Evolutionary conservation across 2,888 invertebrate genomes (phyloP), one percentile per base, ranked within the genome.

Genomic region (Toxonevra muliebris): DNA sequence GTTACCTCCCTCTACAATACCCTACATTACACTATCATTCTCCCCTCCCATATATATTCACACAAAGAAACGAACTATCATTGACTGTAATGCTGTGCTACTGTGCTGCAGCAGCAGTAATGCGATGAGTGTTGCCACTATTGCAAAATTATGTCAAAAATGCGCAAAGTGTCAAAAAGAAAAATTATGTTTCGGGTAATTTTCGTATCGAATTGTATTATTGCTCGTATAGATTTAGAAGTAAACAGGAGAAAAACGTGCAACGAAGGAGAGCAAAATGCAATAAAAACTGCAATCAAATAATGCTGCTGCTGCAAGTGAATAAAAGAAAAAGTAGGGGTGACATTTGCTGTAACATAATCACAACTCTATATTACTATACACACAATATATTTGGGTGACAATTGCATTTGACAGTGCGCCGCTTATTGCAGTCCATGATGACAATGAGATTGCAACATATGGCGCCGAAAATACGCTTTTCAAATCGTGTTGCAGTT

Each of bases 141-240:
- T 57, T 59, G 67, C 52, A 62, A 63, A 64, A 63, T 68, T 64
- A 68, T 64, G 63, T 59, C 68, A 59, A 64, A n/a, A 64, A 63
- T 62, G 59, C 54, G 59, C 54, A 54, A 61, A 61, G 61, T 65
- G 68, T 65, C 65, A 65, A 61, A 61, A 66, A 57, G 66, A 66
- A 61, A 66, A 66, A 61, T 66, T 61, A 66, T 57, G 66, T 55
- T 48, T 45, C 52, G 30, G 48, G 65, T 67, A 67, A 67, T 67
- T 67, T 67, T 63, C 67, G 67, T 59, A 65, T 65, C 65, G 65
- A 65, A 65, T 65, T 65, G 65, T 52, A 15, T 30, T 30, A 30
- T 7, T 30, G 2, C 30, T 30, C 30, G 30, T 30, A 30, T 30
- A 20, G 40, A 64, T 17, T 45, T 13, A 8, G 48, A n/a, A 50